A percentile compares a stretch with the other conserved stretches of the same genome.
Evolutionary conservation across 2,797 vertebrate genomes (phyloP).

Genomic region (Pangasius macronema): DNA sequence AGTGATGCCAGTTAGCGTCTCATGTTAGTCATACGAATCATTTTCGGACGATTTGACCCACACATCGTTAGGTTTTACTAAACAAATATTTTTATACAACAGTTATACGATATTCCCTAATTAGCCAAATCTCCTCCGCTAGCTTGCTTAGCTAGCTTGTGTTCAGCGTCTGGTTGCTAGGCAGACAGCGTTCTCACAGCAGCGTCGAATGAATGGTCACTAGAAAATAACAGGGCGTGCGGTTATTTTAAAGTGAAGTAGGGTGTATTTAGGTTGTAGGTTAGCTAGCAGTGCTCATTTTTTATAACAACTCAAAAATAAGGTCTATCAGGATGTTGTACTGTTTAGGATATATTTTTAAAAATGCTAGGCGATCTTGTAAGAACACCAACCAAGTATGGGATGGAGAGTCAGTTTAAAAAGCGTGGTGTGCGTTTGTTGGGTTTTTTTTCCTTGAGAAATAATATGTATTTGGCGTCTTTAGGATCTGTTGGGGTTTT

Average conservation of each 20-base stretch:
- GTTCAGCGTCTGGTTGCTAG: neutral
- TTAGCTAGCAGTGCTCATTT: no score
- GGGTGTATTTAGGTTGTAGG: no score
- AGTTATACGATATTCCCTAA: neutral
- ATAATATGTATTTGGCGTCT: neutral
- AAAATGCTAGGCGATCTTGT: no score
- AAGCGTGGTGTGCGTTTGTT: no score
- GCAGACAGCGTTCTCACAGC: neutral
- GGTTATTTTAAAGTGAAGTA: no score
- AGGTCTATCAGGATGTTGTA: no score
- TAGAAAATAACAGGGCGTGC: neutral
- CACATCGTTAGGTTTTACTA: neutral
- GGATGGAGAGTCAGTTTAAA: no score
- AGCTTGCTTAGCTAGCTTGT: neutral
- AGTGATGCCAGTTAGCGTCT: neutral
- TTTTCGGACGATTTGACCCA: no score
- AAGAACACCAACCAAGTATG: no score
- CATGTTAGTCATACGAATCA: neutral
- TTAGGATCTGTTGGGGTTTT: no score
- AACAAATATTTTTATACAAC: neutral
- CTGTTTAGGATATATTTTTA: no score
- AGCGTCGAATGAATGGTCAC: neutral
- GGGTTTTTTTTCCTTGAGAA: neutral
- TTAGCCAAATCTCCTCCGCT: neutral
- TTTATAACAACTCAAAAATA: no score